Percentiles rank a stretch among this genome's conserved stretches.
Conservation (phyloP, 2,797 vertebrate species). For the Squalus acanthias region DNA sequence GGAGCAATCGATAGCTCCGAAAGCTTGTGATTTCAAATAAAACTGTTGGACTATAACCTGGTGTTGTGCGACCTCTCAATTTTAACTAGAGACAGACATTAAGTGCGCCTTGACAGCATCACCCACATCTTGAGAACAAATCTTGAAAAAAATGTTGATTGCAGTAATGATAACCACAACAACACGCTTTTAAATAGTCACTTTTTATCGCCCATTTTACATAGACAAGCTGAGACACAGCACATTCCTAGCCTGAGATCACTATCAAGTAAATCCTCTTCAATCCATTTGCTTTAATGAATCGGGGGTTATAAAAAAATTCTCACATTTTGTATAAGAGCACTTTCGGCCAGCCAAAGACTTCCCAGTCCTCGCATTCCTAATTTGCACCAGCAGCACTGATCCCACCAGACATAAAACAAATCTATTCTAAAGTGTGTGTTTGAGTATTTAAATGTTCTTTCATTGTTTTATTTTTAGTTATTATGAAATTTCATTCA, state of each 20-base stretch:
- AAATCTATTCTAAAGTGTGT: background rate
- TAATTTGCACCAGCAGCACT: background rate
- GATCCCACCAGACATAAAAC: background rate
- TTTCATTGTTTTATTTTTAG: background rate
- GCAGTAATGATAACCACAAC: background rate
- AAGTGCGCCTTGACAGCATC: background rate
- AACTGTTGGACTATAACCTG: no score
- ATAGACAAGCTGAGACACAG: background rate
- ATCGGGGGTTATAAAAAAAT: background rate
- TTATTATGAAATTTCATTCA: background rate
- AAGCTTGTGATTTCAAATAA: no score
- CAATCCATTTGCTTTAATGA: background rate
- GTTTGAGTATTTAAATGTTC: background rate
- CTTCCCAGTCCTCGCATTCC: background rate
- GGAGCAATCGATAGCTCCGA: no score
- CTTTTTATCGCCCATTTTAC: background rate
- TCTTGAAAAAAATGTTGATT: background rate
- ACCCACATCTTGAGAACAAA: background rate
- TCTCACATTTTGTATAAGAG: background rate
- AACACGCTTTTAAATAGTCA: background rate
- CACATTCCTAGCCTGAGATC: background rate
- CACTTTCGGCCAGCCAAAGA: background rate
- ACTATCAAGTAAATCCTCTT: background rate
- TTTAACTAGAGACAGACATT: no score
- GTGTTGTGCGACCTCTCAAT: no score